Evolutionary conservation across 2,888 invertebrate species (phyloP).

Genomic region (Chironomus tentans): DNA sequence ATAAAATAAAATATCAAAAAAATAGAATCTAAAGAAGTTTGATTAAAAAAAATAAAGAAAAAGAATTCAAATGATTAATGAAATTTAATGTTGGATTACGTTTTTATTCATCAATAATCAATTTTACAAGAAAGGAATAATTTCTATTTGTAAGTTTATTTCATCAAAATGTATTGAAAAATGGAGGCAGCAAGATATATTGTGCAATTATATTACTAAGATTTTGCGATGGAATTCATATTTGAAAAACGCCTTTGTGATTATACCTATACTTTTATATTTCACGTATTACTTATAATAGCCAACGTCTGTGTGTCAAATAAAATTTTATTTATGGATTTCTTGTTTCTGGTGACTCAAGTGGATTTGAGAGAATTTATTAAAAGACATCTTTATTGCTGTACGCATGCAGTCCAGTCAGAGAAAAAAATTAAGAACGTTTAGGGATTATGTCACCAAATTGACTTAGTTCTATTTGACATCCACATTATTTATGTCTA

Average conservation of each 20-base stretch:
- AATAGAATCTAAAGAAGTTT: not conserved
- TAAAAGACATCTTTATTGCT: too few species aligned
- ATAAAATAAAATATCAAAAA: too few species aligned
- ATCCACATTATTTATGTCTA: too few species aligned
- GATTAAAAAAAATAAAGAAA: not conserved
- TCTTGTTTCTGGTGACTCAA: too few species aligned
- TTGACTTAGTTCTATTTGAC: too few species aligned
- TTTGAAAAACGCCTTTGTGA: constrained; percentile 5
- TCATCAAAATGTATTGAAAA: not conserved
- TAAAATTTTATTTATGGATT: too few species aligned
- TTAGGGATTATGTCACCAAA: too few species aligned
- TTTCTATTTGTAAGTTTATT: not conserved
- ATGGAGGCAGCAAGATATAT: not conserved
- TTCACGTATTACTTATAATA: too few species aligned
- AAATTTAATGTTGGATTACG: not conserved
- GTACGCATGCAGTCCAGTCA: too few species aligned
- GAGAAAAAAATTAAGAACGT: too few species aligned
- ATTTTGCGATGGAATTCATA: constrained; percentile 11
- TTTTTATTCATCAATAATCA: not conserved
- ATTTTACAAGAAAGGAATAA: not conserved
- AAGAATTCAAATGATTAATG: constrained; percentile 11
- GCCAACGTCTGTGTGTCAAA: too few species aligned
- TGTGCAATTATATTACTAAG: not conserved
- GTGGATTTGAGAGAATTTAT: too few species aligned
- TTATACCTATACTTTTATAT: not conserved